Percentiles rank a stretch among this genome's conserved stretches.
phyloP scores from a whole-genome alignment of 2,888 invertebrate species.

The Brassicogethes aeneus region DNA sequence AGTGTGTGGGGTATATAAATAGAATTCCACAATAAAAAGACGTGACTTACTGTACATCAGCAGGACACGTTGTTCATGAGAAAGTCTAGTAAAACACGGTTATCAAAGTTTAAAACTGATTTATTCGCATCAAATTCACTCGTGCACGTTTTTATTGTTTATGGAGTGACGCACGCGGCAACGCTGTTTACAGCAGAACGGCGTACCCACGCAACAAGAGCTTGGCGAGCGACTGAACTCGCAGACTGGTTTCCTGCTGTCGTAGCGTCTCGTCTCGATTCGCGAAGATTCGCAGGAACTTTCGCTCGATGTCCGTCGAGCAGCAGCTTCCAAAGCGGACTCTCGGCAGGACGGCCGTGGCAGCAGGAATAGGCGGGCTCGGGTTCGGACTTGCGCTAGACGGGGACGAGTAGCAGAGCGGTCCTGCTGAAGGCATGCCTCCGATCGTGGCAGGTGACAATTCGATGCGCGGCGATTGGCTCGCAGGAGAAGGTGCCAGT shows the following conservation, averaged over 20 bases:
- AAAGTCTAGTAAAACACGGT: too few relatives aligned
- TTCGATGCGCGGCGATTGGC: conserved; percentile 36
- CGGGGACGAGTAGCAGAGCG: not conserved
- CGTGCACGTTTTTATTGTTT: too few relatives aligned
- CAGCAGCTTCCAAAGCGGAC: conserved; percentile 27
- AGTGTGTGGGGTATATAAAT: too few relatives aligned
- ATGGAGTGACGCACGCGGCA: not conserved
- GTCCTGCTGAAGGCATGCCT: conserved; percentile 31
- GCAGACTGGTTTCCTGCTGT: conserved; percentile 10
- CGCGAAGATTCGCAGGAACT: conserved; percentile 21
- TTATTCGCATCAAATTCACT: too few relatives aligned
- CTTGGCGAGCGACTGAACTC: conserved; percentile 9
- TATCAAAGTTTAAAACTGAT: too few relatives aligned
- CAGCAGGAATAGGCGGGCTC: conserved; percentile 25
- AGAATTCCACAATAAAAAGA: too few relatives aligned
- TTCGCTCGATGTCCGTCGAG: conserved; percentile 19
- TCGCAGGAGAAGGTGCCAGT: conserved; percentile 28
- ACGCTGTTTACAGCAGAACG: not conserved
- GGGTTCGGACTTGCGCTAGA: conserved; percentile 31
- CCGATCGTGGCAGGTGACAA: conserved; percentile 38
- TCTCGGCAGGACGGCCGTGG: conserved; percentile 6
- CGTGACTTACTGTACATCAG: too few relatives aligned
- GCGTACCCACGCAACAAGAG: conserved; percentile 11
- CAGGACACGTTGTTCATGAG: too few relatives aligned
- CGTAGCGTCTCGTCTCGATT: conserved; percentile 6